These are phyloP conservation scores for Scarus forsteni DNA, from an alignment of 2,797 vertebrate species.

Conservation along the genomic window DNA sequence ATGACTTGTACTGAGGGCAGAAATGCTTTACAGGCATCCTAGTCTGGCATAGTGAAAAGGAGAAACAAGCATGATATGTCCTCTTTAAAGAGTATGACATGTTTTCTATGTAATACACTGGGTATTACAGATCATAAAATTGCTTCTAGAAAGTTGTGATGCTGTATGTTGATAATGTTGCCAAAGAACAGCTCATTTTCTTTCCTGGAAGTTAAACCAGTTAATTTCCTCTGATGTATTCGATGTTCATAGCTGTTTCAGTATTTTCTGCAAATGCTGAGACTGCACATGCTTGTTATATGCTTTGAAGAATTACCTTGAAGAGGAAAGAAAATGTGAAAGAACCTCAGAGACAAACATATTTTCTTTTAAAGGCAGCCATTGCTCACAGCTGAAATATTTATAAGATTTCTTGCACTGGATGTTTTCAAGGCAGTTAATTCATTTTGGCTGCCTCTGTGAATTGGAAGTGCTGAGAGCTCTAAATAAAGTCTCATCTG, in stretches of 20 bases:
- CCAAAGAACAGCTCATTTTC: neutral
- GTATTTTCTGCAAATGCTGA: slow-evolving; percentile 60
- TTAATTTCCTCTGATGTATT: slow-evolving; percentile 18
- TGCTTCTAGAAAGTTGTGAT: slow-evolving; percentile 1
- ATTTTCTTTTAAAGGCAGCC: slow-evolving; percentile 43
- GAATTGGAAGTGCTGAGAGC: slow-evolving; percentile 36
- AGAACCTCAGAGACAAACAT: slow-evolving; percentile 35
- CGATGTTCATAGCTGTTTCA: slow-evolving; percentile 34
- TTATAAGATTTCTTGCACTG: slow-evolving; percentile 42
- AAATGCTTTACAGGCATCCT: too few relatives aligned
- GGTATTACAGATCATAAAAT: neutral
- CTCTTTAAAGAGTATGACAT: neutral
- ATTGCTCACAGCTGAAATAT: slow-evolving; percentile 50
- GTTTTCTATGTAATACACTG: neutral
- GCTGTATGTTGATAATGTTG: neutral
- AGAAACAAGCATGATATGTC: too few relatives aligned
- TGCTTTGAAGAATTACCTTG: slow-evolving; percentile 42
- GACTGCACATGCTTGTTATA: slow-evolving; percentile 42
- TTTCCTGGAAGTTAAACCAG: slow-evolving; percentile 16
- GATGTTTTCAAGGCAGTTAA: slow-evolving; percentile 39
- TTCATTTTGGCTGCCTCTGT: slow-evolving; percentile 10
- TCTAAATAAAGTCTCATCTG: slow-evolving; percentile 35
- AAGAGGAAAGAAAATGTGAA: slow-evolving; percentile 14
- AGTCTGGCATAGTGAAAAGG: too few relatives aligned
- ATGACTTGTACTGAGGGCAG: too few relatives aligned